Evolutionary conservation across 1,140 invertebrate genomes (phyloP).

Genomic region (Sarcophaga bullata): DNA sequence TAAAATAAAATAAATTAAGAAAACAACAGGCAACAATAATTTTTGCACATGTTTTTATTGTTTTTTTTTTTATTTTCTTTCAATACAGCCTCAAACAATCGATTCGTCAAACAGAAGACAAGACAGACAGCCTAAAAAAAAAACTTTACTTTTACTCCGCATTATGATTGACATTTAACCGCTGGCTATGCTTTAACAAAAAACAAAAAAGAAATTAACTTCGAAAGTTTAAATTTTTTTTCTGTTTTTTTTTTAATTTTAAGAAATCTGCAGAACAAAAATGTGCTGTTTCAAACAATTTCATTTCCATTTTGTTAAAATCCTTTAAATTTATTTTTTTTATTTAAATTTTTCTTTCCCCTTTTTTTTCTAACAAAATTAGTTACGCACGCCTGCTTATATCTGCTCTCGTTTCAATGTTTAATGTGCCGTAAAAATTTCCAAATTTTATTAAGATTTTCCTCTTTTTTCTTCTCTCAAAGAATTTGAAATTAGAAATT

Average conservation of each 20-base stretch:
- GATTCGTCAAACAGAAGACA: no score
- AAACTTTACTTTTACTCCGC: not conserved
- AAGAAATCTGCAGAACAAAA: not conserved
- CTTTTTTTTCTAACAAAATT: not conserved
- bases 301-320: not conserved
- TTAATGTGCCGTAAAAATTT: not conserved
- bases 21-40: no score
- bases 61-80: no score
- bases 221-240: not conserved
- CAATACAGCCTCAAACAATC: no score
- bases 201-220: not conserved
- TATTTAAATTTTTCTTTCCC: not conserved
- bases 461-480: not conserved
- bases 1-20: not conserved
- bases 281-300: not conserved
- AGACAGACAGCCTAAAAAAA: no score
- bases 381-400: slow-evolving; percentile 25
- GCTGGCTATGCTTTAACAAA: not conserved
- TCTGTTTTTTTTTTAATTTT: no score
- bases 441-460: not conserved
- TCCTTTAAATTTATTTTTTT: slow-evolving; percentile 16
- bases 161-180: no score
- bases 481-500: not conserved
- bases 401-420: not conserved
- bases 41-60: no score